Conservation (phyloP, 2,113 vertebrate species). For the Crypturellus undulatus region DNA sequence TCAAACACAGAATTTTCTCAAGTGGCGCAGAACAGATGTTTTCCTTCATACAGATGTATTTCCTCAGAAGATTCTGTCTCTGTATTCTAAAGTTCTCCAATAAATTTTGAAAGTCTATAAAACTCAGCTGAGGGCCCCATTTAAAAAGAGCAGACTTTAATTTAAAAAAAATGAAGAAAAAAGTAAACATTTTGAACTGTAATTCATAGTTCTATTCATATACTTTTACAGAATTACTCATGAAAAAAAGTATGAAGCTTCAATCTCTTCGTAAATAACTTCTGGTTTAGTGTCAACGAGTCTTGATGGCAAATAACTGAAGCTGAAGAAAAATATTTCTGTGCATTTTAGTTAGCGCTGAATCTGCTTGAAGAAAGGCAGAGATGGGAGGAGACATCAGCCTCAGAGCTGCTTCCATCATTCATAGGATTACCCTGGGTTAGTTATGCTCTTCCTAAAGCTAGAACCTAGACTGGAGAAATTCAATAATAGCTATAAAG, state of each 20-base stretch:
- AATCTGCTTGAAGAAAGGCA: background rate
- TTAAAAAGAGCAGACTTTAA: background rate
- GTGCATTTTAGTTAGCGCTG: background rate
- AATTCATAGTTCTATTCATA: background rate
- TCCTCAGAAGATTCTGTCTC: conserved; percentile 37
- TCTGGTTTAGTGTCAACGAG: background rate
- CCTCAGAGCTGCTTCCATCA: background rate
- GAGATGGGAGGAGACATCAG: background rate
- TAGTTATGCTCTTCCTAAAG: background rate
- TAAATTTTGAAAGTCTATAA: conserved; percentile 30
- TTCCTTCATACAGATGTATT: conserved; percentile 17
- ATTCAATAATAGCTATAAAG: background rate
- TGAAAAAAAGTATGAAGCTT: background rate
- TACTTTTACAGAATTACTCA: background rate
- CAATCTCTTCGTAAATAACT: background rate
- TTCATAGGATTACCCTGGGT: background rate
- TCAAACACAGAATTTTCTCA: background rate
- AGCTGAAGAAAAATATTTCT: background rate
- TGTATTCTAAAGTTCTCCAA: background rate
- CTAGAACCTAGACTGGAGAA: background rate
- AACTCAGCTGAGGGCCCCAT: background rate
- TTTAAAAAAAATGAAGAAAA: background rate
- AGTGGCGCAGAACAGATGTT: conserved; percentile 2
- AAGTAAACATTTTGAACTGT: background rate
- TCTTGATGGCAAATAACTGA: accelerated